Base-by-base conservation (phyloP, 1,140 invertebrate species). In the Oncopodura yosiiana region DNA sequence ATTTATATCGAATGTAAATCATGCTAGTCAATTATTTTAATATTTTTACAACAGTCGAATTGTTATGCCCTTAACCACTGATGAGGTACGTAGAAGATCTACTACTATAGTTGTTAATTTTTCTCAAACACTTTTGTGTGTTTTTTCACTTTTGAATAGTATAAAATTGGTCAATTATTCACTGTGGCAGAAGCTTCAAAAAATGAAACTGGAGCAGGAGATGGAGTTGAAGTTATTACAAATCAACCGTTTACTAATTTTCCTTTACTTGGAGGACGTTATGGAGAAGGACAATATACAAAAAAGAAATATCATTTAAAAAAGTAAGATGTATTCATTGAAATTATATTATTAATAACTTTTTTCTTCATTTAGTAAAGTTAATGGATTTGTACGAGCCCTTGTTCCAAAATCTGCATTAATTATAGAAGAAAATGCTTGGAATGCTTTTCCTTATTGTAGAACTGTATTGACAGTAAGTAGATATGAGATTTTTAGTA, bases 361-460 rank as follows among this genome's bases (percentile, higher is more conserved):
- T 23, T n/a, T n/a, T n/a, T n/a, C n/a, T n/a, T 36, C 16, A 26
- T 68, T 5, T 49, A 74, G 85, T 69, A 90, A 89, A 80, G 87
- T 92, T 67, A 87, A 87, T 64, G 77, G 79, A 51, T 89, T 89
- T 68, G 91, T 99, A 68, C 78, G 90, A 64, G 75, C 92, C 61
- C 72, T 99, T 66, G 87, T 91, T 46, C 95, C 96, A 49, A 96
- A 94, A 74, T 91, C 88, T 30, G 85, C 93, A 27, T 71, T 99
- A 68, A 91, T 95, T 74, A 85, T 99, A 53, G 91, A 97, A 67
- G 96, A 99, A 75, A 89, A 97, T 75, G 95, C 95, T 58, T 99
- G 96, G 94, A 99, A 99, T 77, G 94, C 95, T 16, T 99, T 98
- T 76, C 96, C 96, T 6, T 99, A 99, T 73, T 99, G 95, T 75